Conservation (phyloP, 92 coral and sea anemone genomes). For the Paragorgia papillata region DNA sequence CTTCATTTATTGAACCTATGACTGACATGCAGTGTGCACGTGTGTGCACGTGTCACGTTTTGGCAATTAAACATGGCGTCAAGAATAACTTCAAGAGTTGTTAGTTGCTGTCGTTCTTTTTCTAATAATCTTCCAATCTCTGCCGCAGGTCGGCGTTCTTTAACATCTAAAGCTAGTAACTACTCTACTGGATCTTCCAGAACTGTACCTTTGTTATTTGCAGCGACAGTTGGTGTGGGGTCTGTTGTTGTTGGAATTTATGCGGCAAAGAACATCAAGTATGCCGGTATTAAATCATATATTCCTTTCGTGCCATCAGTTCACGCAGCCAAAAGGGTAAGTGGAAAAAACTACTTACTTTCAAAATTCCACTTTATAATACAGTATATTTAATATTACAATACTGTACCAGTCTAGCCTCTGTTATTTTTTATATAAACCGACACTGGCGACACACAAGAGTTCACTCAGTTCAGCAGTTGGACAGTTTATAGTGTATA, state of each 20-base stretch:
- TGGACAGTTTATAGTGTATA: too few relatives aligned
- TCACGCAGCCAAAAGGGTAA: conserved; percentile 24
- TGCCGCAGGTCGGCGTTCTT: conserved; percentile 22
- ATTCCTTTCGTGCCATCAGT: conserved; percentile 4
- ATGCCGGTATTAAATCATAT: not conserved
- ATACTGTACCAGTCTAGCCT: too few relatives aligned
- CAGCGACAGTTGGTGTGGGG: conserved; percentile 74
- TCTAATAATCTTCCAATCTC: not conserved
- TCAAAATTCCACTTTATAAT: too few relatives aligned
- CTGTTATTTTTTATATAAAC: too few relatives aligned
- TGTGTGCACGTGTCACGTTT: too few relatives aligned
- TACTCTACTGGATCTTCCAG: conserved; percentile 6
- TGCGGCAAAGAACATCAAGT: conserved; percentile 1
- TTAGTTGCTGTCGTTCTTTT: not conserved
- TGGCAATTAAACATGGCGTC: conserved; percentile 42
- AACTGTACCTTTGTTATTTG: conserved; percentile 77
- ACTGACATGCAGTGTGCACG: too few relatives aligned
- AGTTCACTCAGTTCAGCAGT: too few relatives aligned
- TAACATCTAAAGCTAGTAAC: conserved; percentile 11
- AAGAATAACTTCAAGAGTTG: conserved; percentile 4
- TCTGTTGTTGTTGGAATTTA: conserved; percentile 57
- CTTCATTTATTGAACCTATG: too few relatives aligned
- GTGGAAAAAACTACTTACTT: too few relatives aligned
- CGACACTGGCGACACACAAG: too few relatives aligned
- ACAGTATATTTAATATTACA: too few relatives aligned